Conservation (phyloP, 1,140 invertebrate species). For the Drosophila tropicalis region DNA sequence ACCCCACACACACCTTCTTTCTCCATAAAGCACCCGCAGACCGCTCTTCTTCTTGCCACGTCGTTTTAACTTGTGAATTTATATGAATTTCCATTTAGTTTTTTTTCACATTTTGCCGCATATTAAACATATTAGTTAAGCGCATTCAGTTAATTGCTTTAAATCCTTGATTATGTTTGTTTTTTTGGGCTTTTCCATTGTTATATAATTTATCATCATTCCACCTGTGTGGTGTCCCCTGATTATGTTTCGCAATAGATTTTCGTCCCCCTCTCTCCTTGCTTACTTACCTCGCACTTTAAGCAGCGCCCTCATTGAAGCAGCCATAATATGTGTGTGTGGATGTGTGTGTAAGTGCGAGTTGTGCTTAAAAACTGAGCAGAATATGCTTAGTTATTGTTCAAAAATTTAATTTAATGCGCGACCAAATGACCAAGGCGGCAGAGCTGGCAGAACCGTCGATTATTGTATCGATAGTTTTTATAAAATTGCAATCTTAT, state of each 20-base stretch:
- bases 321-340: constrained; percentile 60
- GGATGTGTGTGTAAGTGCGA: constrained; percentile 43
- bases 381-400: constrained; percentile 52
- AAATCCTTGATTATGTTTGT: constrained; percentile 29
- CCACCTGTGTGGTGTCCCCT: constrained; percentile 13
- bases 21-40: neutral
- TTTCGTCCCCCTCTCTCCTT: constrained; percentile 11
- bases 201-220: constrained; percentile 71
- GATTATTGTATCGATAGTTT: constrained; percentile 15
- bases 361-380: constrained; percentile 67
- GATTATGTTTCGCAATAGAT: constrained; percentile 61
- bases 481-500: neutral
- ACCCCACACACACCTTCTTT: neutral
- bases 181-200: constrained; percentile 30
- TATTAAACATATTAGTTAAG: constrained; percentile 29
- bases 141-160: constrained; percentile 23
- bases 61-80: constrained; percentile 35
- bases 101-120: neutral
- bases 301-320: constrained; percentile 75
- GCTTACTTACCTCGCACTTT: constrained; percentile 75
- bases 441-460: constrained; percentile 13
- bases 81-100: constrained; percentile 9
- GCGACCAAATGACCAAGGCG: constrained; percentile 52
- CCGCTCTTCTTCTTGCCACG: constrained; percentile 61
- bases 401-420: constrained; percentile 74